Evolutionary conservation across 2,797 vertebrate species (phyloP).

Genomic region (Poliocrania exsul): DNA sequence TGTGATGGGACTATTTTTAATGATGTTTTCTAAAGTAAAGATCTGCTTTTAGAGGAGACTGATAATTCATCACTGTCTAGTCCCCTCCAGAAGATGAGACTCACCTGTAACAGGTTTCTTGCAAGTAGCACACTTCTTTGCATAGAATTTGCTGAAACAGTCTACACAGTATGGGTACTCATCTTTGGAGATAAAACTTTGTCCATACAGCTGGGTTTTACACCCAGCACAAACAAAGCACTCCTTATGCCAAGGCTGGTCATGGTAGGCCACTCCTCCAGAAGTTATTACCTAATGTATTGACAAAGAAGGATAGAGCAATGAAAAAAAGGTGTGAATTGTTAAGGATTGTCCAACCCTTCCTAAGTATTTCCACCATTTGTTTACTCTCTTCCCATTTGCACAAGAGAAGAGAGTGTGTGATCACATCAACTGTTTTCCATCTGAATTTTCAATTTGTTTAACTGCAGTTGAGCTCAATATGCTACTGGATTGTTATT

Average conservation of each 20-base stretch:
- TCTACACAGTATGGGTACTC: slow-evolving; percentile 91
- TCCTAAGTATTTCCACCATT: neutral
- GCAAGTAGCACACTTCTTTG: slow-evolving; percentile 91
- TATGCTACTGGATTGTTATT: neutral
- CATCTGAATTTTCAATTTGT: neutral
- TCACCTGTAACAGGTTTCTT: slow-evolving; percentile 90
- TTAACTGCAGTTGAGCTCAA: neutral
- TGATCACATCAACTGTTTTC: neutral
- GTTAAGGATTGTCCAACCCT: neutral
- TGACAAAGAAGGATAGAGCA: neutral
- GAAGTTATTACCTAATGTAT: slow-evolving; percentile 86
- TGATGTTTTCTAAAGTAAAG: neutral
- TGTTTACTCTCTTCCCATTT: neutral
- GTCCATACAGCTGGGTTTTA: slow-evolving; percentile 87
- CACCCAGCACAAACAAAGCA: slow-evolving; percentile 94
- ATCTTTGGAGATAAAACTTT: slow-evolving; percentile 91
- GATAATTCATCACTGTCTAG: neutral
- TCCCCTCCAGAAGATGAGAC: neutral
- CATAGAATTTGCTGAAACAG: slow-evolving; percentile 89
- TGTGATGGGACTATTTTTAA: neutral
- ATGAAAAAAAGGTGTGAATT: neutral
- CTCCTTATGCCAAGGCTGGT: slow-evolving; percentile 93
- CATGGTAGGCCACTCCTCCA: slow-evolving; percentile 88
- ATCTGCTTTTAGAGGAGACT: neutral
- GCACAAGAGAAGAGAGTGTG: neutral